Conservation (phyloP, 2,888 invertebrate genomes). For the Drosophila austrosaltans region DNA sequence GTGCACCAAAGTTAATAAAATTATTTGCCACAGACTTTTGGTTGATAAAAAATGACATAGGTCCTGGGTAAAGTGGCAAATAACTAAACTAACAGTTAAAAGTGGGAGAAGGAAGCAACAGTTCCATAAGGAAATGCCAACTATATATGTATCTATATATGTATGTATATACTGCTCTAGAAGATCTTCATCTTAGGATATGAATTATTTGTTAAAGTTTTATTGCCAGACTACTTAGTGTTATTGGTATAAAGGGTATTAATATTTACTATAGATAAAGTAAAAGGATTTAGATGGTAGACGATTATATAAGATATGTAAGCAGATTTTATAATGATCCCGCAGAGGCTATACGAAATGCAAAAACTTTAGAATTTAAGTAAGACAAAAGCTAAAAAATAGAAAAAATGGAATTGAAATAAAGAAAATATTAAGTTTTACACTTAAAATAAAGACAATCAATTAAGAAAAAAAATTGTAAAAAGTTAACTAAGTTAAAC, state of each 20-base stretch:
- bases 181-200: slow-evolving; percentile 18
- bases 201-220: slow-evolving; percentile 55
- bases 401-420: too few relatives aligned
- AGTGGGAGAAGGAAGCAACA: slow-evolving; percentile 1
- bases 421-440: too few relatives aligned
- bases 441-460: too few relatives aligned
- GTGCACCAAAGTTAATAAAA: slow-evolving; percentile 78
- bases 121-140: slow-evolving; percentile 23
- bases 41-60: slow-evolving; percentile 78
- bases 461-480: too few relatives aligned
- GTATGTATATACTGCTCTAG: slow-evolving; percentile 19
- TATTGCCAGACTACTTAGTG: slow-evolving; percentile 44
- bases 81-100: slow-evolving; percentile 52
- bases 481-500: too few relatives aligned
- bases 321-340: neutral
- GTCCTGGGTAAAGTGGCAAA: slow-evolving; percentile 55
- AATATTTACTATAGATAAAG: neutral
- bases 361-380: too few relatives aligned
- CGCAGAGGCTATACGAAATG: too few relatives aligned
- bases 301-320: neutral
- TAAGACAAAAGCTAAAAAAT: too few relatives aligned
- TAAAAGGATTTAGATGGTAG: neutral
- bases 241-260: slow-evolving; percentile 30
- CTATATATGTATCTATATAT: too few relatives aligned
- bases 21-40: slow-evolving; percentile 77